A percentile compares a stretch with the other conserved stretches of the same genome.
phyloP scores from a whole-genome alignment of 2,113 vertebrate genomes.

The Brachyistius frenatus region DNA sequence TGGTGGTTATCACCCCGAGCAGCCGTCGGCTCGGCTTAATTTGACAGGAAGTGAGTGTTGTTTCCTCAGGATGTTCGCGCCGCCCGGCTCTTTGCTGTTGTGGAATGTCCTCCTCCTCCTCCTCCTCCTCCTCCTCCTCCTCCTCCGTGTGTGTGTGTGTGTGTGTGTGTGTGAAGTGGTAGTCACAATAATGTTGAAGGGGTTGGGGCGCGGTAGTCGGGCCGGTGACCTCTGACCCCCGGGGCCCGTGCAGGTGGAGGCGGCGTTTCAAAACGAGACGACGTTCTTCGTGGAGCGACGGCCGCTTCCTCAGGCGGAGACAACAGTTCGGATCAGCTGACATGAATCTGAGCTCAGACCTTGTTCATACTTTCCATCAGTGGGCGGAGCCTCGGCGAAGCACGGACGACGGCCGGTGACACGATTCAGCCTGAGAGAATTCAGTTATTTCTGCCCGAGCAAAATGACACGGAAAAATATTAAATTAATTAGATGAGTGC shows the following conservation, averaged over 20 bases:
- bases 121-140: conserved; percentile 8
- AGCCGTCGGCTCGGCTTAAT: conserved; percentile 68
- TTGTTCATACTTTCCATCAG: no score
- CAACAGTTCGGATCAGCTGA: background rate
- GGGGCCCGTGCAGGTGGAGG: conserved; percentile 32
- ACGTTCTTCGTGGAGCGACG: conserved; percentile 4
- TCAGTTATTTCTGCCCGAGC: no score
- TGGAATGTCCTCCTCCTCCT: conserved; percentile 77
- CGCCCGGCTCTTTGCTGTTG: conserved; percentile 63
- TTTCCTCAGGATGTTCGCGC: conserved; percentile 85
- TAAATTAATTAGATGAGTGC: no score
- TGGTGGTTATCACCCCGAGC: conserved; percentile 62
- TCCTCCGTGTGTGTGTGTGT: conserved; percentile 28
- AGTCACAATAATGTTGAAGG: conserved; percentile 32
- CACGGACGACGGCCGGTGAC: no score
- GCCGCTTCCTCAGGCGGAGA: conserved; percentile 44
- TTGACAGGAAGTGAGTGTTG: conserved; percentile 84
- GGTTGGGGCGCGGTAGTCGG: conserved; percentile 26
- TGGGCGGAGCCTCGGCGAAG: no score
- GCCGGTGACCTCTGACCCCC: conserved; percentile 52
- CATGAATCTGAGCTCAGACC: no score
- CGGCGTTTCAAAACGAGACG: no score
- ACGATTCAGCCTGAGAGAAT: no score
- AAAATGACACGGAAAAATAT: no score
- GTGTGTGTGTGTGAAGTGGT: conserved; percentile 19